Conservation (phyloP, 2,888 invertebrate species). For the Pimpla rufipes region DNA sequence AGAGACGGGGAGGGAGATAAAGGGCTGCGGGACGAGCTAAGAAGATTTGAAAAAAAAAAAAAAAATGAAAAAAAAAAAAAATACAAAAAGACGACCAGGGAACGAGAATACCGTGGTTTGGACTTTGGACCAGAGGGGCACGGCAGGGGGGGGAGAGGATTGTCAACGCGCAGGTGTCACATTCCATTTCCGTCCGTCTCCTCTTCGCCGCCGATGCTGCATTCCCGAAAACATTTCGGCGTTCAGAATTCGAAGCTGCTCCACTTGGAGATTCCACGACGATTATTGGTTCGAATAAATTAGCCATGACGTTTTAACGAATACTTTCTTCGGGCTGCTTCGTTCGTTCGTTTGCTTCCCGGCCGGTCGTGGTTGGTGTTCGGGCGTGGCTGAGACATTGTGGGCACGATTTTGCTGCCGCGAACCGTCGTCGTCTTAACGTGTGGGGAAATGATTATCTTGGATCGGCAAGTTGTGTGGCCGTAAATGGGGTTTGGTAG, state of each 20-base stretch:
- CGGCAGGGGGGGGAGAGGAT: conserved; percentile 15
- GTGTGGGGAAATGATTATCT: too few relatives aligned
- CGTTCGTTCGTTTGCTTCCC: neutral
- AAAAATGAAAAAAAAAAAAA: too few relatives aligned
- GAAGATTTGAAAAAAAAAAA: conserved; percentile 18
- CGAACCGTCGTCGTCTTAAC: too few relatives aligned
- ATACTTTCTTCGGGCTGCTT: neutral
- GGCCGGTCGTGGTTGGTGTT: neutral
- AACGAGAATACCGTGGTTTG: conserved; percentile 7
- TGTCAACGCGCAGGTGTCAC: conserved; percentile 49
- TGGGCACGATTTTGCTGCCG: neutral
- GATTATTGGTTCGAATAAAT: conserved; percentile 30
- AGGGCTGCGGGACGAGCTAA: conserved; percentile 2
- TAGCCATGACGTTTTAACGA: neutral
- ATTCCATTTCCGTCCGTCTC: conserved; percentile 40
- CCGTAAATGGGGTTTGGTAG: too few relatives aligned
- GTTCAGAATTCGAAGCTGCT: neutral
- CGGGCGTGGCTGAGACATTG: neutral
- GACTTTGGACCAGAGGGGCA: conserved; percentile 8
- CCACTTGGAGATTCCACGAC: neutral
- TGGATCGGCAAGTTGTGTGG: too few relatives aligned
- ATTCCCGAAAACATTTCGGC: conserved; percentile 20
- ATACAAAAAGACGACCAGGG: too few relatives aligned
- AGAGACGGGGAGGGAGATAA: neutral
- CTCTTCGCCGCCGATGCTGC: neutral